phyloP scores from a whole-genome alignment of 1,140 invertebrate genomes.

The Tenebrio molitor region DNA sequence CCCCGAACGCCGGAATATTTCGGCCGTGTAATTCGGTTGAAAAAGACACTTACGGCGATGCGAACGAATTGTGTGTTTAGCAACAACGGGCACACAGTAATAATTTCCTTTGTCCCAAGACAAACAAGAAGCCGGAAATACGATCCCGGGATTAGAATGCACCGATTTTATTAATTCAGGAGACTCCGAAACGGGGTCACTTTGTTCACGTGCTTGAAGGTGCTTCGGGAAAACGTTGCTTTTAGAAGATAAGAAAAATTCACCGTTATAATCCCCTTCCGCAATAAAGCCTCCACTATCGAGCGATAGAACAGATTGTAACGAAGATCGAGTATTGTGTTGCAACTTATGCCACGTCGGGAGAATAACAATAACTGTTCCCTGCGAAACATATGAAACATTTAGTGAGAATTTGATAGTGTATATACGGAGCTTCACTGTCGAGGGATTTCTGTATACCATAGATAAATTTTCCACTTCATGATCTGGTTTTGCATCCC shows the following conservation, averaged over 20 bases:
- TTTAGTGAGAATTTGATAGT: constrained; percentile 25
- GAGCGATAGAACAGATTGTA: constrained; percentile 8
- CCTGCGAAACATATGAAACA: constrained; percentile 12
- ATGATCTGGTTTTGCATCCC: constrained; percentile 34
- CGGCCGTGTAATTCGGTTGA: too few species aligned
- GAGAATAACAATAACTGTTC: constrained; percentile 10
- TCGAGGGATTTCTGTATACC: constrained; percentile 22
- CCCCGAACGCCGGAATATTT: too few species aligned
- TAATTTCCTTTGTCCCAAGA: too few species aligned
- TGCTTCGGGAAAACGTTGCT: neutral
- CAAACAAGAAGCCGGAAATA: neutral
- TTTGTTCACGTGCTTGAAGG: neutral
- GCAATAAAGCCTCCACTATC: neutral
- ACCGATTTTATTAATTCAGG: constrained; percentile 22
- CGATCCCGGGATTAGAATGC: constrained; percentile 9
- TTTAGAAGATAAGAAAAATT: constrained; percentile 7
- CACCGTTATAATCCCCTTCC: neutral
- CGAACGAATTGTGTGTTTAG: too few species aligned
- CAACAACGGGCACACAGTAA: too few species aligned
- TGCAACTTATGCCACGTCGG: neutral
- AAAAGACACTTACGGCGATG: too few species aligned
- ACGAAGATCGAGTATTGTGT: constrained; percentile 7
- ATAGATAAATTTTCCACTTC: constrained; percentile 45
- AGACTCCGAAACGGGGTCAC: neutral
- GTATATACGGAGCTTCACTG: neutral